phyloP scores from a whole-genome alignment of 2,888 invertebrate genomes.

The Drosophila paranaensis region DNA sequence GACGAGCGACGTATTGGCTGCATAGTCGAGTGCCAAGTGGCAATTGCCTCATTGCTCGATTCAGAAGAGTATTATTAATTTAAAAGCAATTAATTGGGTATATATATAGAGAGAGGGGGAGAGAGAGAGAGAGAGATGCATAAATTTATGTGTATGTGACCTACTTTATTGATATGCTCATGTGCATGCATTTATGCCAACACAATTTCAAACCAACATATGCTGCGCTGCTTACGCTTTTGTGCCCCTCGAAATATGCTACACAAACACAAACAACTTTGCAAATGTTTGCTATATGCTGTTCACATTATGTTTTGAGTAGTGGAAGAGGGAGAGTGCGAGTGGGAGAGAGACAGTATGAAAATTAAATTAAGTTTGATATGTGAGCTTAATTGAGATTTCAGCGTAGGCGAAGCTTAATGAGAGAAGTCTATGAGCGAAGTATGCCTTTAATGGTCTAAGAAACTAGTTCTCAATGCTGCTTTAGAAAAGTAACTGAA shows the following conservation, averaged over 20 bases:
- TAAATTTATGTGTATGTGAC: conserved; percentile 5
- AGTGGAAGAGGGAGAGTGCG: background rate
- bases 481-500: too few relatives aligned
- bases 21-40: conserved; percentile 5
- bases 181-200: conserved; percentile 8
- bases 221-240: conserved; percentile 1
- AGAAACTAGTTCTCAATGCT: background rate
- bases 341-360: background rate
- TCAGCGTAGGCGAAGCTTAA: background rate
- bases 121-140: background rate
- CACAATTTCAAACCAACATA: conserved; percentile 9
- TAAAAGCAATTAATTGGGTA: conserved; percentile 14
- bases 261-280: conserved; percentile 9
- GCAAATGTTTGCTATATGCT: background rate
- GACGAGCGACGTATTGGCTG: conserved; percentile 7
- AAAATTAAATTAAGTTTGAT: conserved; percentile 9
- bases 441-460: too few relatives aligned
- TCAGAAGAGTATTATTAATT: background rate
- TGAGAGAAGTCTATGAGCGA: background rate
- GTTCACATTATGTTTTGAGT: background rate
- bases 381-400: background rate
- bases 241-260: conserved; percentile 7
- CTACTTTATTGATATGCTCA: conserved; percentile 1
- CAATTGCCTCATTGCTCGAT: conserved; percentile 18
- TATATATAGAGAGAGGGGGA: background rate